Evolutionary conservation across 2,888 invertebrate genomes (phyloP).

Genomic region (Drosophila pullipes): DNA sequence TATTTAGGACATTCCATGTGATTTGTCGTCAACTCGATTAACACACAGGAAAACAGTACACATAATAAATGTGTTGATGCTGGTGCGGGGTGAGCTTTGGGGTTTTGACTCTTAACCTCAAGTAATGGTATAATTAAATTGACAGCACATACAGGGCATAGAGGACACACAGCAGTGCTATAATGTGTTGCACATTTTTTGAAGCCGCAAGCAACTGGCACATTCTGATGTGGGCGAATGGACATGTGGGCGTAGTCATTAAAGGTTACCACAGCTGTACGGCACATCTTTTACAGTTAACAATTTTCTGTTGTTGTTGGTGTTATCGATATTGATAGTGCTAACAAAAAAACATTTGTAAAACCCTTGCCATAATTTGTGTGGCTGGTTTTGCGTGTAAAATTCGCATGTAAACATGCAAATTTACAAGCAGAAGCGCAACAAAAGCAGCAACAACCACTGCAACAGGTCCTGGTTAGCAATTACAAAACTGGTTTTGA

Average conservation of each 20-base stretch:
- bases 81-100: no score
- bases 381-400: slow-evolving; percentile 58
- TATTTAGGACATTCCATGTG: background rate
- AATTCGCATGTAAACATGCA: slow-evolving; percentile 69
- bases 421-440: slow-evolving; percentile 57
- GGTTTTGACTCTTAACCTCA: slow-evolving; percentile 36
- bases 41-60: slow-evolving; percentile 58
- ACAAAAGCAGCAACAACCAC: slow-evolving; percentile 13
- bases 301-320: slow-evolving; percentile 7
- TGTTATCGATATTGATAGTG: slow-evolving; percentile 32
- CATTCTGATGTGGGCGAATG: slow-evolving; percentile 1
- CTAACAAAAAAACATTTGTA: slow-evolving; percentile 16
- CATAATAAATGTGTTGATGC: slow-evolving; percentile 35
- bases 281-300: slow-evolving; percentile 13
- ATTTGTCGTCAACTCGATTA: slow-evolving; percentile 60
- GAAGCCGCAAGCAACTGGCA: slow-evolving; percentile 33
- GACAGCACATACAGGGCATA: slow-evolving; percentile 29
- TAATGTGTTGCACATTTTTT: slow-evolving; percentile 30
- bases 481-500: slow-evolving; percentile 37
- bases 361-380: slow-evolving; percentile 48
- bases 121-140: slow-evolving; percentile 73
- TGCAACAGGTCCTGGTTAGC: slow-evolving; percentile 50
- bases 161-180: slow-evolving; percentile 12
- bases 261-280: slow-evolving; percentile 1
- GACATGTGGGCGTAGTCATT: slow-evolving; percentile 20